Conservation (phyloP, 1,140 invertebrate genomes). For the Calycopis cecrops region DNA sequence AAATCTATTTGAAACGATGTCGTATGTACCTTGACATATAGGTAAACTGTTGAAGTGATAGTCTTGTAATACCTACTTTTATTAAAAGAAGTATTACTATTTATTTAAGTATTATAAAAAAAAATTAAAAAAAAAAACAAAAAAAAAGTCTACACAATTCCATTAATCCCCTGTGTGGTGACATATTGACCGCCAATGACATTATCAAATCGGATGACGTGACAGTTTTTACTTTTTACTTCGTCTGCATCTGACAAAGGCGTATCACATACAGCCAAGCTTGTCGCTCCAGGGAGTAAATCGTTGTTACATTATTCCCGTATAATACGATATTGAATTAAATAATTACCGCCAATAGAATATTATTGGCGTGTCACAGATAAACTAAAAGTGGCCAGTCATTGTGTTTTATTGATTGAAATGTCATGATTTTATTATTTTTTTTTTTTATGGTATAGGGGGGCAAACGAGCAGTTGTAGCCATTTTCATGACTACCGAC, state of each 20-base stretch:
- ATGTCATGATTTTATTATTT: neutral
- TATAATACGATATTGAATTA: conserved; percentile 3
- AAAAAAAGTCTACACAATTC: too few relatives aligned
- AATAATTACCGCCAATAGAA: conserved; percentile 5
- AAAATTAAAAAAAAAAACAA: too few relatives aligned
- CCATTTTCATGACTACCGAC: too few relatives aligned
- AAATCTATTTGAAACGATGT: too few relatives aligned
- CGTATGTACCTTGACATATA: too few relatives aligned
- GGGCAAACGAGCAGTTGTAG: too few relatives aligned
- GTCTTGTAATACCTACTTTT: too few relatives aligned
- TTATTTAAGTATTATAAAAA: too few relatives aligned
- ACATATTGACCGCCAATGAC: conserved; percentile 15
- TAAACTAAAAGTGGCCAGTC: conserved; percentile 3
- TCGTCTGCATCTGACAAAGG: neutral
- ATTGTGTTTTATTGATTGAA: neutral
- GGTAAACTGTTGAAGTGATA: too few relatives aligned
- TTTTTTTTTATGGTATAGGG: too few relatives aligned
- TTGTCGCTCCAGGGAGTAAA: conserved; percentile 6
- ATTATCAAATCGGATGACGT: conserved; percentile 27
- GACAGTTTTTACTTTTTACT: conserved; percentile 13
- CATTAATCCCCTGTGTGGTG: neutral
- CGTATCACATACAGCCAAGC: conserved; percentile 1
- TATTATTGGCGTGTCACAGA: conserved; percentile 2
- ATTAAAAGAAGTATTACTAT: too few relatives aligned
- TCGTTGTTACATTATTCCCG: conserved; percentile 7